A percentile compares a stretch with the other conserved stretches of the same genome.
Conservation (phyloP, 2,888 invertebrate genomes). For the Hirtodrosophila cameraria region DNA sequence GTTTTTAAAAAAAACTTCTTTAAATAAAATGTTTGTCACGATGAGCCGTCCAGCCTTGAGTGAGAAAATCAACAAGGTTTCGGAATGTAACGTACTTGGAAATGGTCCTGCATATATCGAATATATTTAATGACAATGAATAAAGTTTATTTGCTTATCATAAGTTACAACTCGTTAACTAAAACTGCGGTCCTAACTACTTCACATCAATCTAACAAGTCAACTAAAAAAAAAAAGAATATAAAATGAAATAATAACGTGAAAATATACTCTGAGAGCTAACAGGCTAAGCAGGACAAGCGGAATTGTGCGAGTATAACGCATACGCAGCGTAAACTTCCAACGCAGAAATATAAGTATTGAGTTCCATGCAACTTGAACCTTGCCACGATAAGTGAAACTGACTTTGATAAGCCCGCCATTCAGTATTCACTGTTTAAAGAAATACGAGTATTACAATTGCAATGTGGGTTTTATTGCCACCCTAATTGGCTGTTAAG, state of each 20-base stretch:
- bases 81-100: no score
- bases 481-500: conserved; percentile 51
- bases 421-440: not conserved
- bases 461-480: conserved; percentile 28
- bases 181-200: no score
- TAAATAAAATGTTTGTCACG: no score
- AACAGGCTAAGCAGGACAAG: not conserved
- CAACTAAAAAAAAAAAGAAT: no score
- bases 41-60: no score
- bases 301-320: conserved; percentile 20
- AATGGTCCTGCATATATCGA: no score
- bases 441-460: not conserved
- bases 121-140: no score
- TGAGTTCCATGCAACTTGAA: not conserved
- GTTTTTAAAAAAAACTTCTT: no score
- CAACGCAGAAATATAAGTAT: not conserved
- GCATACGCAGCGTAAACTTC: conserved; percentile 14
- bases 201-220: no score
- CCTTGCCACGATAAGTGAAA: not conserved
- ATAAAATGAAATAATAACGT: conserved; percentile 30
- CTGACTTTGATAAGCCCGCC: conserved; percentile 2
- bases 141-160: no score
- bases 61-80: no score
- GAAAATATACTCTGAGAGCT: not conserved
- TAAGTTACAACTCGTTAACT: no score